Conservation (phyloP, 2,113 vertebrate species). For the Mobula hypostoma region DNA sequence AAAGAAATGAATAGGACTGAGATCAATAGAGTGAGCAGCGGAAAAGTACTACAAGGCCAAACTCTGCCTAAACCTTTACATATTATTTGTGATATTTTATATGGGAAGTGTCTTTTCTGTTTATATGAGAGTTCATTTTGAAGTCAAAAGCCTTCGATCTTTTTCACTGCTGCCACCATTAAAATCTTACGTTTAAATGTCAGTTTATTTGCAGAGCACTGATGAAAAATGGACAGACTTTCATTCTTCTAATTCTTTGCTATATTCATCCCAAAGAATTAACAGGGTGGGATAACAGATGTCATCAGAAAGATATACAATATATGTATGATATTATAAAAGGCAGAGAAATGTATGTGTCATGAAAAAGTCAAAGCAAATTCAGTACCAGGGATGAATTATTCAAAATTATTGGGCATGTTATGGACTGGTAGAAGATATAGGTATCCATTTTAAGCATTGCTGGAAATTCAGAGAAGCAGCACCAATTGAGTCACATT, state of each 20-base stretch:
- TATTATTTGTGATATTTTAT: neutral
- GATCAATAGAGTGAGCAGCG: slow-evolving; percentile 24
- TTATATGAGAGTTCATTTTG: slow-evolving; percentile 11
- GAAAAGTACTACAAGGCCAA: slow-evolving; percentile 23
- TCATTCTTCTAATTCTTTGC: neutral
- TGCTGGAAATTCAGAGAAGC: no score
- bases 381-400: neutral
- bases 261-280: neutral
- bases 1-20: neutral
- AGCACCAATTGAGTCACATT: neutral
- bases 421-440: neutral
- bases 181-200: neutral
- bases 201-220: neutral
- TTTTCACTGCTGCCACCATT: neutral
- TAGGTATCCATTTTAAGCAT: neutral
- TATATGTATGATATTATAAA: neutral
- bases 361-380: neutral
- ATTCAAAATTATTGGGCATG: neutral
- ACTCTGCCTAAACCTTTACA: neutral
- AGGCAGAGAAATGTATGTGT: neutral
- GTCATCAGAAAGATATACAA: neutral
- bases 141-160: neutral
- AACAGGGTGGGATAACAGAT: neutral
- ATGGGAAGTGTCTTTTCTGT: slow-evolving; percentile 7
- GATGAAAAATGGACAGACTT: neutral